These are phyloP conservation scores for Chrysomela aeneicollis DNA, from an alignment of 2,888 invertebrate species.

Conservation along the genomic window DNA sequence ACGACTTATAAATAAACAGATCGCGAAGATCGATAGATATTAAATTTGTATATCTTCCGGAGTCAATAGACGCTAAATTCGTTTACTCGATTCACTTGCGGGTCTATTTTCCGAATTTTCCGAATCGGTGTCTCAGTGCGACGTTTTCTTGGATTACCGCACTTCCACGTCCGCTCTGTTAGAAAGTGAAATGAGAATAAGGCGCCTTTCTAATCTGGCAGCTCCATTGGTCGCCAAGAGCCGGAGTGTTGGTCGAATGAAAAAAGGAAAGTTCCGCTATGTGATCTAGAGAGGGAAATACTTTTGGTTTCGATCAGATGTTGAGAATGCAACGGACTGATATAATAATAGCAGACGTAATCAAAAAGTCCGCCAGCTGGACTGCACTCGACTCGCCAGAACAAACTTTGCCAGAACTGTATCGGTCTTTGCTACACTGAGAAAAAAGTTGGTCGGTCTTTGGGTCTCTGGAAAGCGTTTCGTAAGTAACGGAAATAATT, in stretches of 20 bases:
- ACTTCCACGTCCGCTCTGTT: no score
- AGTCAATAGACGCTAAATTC: slow-evolving; percentile 14
- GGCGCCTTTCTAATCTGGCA: slow-evolving; percentile 42
- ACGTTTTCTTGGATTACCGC: slow-evolving; percentile 32
- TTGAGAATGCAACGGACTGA: slow-evolving; percentile 20
- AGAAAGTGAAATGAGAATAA: slow-evolving; percentile 43
- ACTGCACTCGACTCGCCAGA: neutral
- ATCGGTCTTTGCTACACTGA: neutral
- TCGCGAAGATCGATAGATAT: slow-evolving; percentile 14
- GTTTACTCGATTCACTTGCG: slow-evolving; percentile 13
- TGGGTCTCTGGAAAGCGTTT: no score
- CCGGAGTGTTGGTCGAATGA: slow-evolving; percentile 19
- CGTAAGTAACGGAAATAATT: no score
- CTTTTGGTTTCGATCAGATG: slow-evolving; percentile 37
- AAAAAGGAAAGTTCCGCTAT: slow-evolving; percentile 36
- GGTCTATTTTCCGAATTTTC: neutral
- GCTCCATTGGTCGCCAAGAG: slow-evolving; percentile 39
- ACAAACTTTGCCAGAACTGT: no score
- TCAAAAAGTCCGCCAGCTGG: slow-evolving; percentile 14
- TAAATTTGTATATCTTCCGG: slow-evolving; percentile 11
- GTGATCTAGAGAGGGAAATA: slow-evolving; percentile 30
- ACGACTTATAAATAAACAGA: slow-evolving; percentile 2
- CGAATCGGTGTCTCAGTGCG: neutral
- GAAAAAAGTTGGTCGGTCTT: neutral
- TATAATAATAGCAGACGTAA: slow-evolving; percentile 27